Conservation (phyloP, 1,140 invertebrate species). For the Anastatus disparis region DNA sequence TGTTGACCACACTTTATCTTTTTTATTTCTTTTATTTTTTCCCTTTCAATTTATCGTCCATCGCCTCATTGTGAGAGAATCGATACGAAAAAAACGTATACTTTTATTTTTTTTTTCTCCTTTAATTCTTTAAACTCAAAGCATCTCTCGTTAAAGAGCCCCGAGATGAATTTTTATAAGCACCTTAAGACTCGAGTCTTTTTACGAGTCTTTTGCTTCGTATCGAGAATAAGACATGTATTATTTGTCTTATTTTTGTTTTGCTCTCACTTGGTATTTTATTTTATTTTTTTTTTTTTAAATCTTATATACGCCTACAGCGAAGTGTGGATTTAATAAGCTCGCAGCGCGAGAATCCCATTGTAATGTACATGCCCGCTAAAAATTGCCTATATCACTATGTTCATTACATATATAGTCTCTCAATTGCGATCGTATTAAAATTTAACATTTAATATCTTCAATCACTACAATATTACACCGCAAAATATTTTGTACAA, state of each 20-base stretch:
- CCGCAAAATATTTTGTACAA: constrained; percentile 68
- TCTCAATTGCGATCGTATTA: constrained; percentile 67
- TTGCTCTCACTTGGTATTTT: no score
- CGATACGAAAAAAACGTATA: not conserved
- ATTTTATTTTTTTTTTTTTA: no score
- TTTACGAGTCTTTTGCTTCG: no score
- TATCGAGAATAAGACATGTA: no score
- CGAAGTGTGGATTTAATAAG: constrained; percentile 20
- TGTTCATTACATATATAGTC: constrained; percentile 51
- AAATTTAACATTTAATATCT: constrained; percentile 68
- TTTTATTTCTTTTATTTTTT: constrained; percentile 22
- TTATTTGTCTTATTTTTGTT: no score
- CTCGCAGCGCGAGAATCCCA: constrained; percentile 24
- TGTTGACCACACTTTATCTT: constrained; percentile 21
- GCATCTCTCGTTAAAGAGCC: not conserved
- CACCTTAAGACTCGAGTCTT: constrained; percentile 6
- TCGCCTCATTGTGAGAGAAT: constrained; percentile 9
- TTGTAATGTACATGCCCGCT: constrained; percentile 67
- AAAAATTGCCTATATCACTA: constrained; percentile 55
- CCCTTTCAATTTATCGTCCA: constrained; percentile 22
- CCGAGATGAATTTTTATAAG: constrained; percentile 22
- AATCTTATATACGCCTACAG: not conserved
- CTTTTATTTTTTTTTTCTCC: not conserved
- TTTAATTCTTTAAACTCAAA: constrained; percentile 9
- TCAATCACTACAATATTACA: constrained; percentile 68